Percentiles rank a stretch among this genome's conserved stretches.
Evolutionary conservation across 2,797 vertebrate species (phyloP).

Genomic region (Tarsius wallacei): DNA sequence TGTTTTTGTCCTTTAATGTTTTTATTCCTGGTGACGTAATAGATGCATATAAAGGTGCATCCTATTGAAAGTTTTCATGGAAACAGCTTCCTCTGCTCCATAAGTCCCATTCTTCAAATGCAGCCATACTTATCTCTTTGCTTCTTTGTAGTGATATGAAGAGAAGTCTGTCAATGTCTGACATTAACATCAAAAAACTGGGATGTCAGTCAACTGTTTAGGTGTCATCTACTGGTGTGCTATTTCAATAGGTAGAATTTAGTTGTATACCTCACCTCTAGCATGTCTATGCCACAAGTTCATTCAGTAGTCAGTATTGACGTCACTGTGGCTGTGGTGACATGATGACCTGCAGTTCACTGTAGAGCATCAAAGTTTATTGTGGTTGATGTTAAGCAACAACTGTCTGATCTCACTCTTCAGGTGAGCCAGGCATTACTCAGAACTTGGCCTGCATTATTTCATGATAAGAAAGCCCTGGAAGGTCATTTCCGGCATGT

Average conservation of each 20-base stretch:
- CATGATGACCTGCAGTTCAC: accelerated
- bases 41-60: accelerated
- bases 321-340: accelerated
- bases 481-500: no score
- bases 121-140: not conserved
- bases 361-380: accelerated
- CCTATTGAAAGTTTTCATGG: not conserved
- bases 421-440: accelerated
- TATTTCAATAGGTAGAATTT: not conserved
- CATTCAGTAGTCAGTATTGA: accelerated
- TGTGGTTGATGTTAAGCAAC: accelerated
- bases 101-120: not conserved
- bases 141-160: not conserved
- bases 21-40: not conserved
- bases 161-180: accelerated
- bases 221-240: no score
- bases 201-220: not conserved
- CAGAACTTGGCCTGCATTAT: accelerated
- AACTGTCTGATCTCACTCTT: accelerated
- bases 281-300: accelerated
- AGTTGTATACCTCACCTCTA: not conserved
- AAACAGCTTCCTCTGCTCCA: not conserved
- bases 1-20: no score
- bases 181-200: accelerated
- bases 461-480: accelerated